Conservation (phyloP, 1,140 invertebrate genomes). For the Brachionus asplanchnoidis region DNA sequence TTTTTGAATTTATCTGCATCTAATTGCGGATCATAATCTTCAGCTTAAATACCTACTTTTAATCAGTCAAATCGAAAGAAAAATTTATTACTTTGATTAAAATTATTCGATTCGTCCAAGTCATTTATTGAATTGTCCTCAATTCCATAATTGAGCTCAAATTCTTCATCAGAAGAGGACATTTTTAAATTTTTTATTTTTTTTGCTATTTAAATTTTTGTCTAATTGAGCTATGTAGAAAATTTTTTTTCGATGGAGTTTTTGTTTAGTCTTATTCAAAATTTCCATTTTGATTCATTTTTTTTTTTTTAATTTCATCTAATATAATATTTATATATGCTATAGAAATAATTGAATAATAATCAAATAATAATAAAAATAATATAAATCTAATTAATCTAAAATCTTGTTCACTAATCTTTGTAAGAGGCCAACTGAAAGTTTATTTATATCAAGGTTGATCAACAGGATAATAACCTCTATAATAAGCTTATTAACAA, state of each 20-base stretch:
- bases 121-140: neutral
- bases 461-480: too few species aligned
- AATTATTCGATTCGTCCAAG: neutral
- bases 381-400: too few species aligned
- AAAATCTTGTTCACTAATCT: too few species aligned
- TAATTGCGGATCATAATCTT: slow-evolving; percentile 9
- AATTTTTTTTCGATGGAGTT: too few species aligned
- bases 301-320: neutral
- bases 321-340: too few species aligned
- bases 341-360: too few species aligned
- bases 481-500: too few species aligned
- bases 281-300: too few species aligned
- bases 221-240: neutral
- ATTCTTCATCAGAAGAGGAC: slow-evolving; percentile 30
- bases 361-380: too few species aligned
- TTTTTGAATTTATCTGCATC: slow-evolving; percentile 1
- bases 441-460: too few species aligned
- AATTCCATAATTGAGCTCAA: slow-evolving; percentile 1
- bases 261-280: too few species aligned
- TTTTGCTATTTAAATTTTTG: neutral
- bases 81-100: neutral
- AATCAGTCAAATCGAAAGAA: neutral
- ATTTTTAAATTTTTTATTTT: neutral
- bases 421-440: too few species aligned
- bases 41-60: neutral